These are phyloP conservation scores for Phataginus tricuspis DNA, from an alignment of 2,797 vertebrate genomes.

Conservation along the genomic window DNA sequence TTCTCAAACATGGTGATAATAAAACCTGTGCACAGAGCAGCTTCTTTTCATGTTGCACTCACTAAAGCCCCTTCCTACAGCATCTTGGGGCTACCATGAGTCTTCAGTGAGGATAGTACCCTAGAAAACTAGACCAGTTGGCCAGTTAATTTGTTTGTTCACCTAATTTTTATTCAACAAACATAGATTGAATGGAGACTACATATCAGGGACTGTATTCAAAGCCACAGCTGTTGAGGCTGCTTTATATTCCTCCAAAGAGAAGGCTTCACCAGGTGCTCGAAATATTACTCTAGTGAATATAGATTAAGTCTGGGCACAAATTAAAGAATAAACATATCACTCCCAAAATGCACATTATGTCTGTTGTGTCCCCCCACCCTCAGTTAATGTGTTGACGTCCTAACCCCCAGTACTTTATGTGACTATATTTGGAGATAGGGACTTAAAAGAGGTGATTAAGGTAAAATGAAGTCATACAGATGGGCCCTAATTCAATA, in stretches of 20 bases:
- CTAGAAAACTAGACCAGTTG: constrained; percentile 33
- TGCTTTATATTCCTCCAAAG: constrained; percentile 36
- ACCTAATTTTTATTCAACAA: constrained; percentile 49
- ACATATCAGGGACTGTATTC: background rate
- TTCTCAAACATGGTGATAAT: background rate
- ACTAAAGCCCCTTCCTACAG: background rate
- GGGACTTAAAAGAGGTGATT: background rate
- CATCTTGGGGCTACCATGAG: background rate
- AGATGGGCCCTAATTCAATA: background rate
- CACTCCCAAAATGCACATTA: background rate
- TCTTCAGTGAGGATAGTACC: background rate
- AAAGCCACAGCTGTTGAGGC: background rate
- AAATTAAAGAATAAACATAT: background rate
- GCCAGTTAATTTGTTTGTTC: constrained; percentile 34
- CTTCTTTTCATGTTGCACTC: background rate
- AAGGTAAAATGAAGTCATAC: background rate
- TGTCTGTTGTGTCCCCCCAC: background rate
- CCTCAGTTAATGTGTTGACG: background rate
- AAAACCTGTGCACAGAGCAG: background rate
- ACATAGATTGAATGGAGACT: background rate
- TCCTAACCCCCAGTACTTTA: background rate
- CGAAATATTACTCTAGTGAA: constrained; percentile 18
- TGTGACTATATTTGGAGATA: constrained; percentile 5
- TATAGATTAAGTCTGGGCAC: background rate
- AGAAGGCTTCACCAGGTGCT: background rate